Base-by-base conservation (phyloP, 2,113 vertebrate species). In the Cyanoderma ruficeps region DNA sequence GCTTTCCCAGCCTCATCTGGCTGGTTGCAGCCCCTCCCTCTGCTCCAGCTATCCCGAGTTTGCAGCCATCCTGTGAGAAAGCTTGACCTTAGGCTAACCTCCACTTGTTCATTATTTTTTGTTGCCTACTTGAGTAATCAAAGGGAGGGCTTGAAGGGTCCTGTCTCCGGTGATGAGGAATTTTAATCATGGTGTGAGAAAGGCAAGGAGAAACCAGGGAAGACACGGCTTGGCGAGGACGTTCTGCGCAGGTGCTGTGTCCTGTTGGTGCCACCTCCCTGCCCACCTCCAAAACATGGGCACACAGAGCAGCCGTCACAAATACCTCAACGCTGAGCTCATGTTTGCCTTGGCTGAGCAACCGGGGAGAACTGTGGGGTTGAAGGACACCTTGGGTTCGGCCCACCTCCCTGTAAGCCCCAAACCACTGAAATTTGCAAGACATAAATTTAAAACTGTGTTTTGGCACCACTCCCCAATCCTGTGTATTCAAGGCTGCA, bases 81-180 rank as follows among this genome's bases (percentile, higher is more conserved):
- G 50, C 13, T 11, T 15, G 11, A 55, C 15, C 72, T 78, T 7
- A 1, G 25, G 46, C 65, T 56, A 56, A 80, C 80, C 46, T 56
- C 13, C 41, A 7, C 24, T 59, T 33, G 33, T 79, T 24, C 10
- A 24, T 60, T 76, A 52, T 28, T 72, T 68, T 71, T 72, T 60
- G 37, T 56, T 41, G 53, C 18, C 72, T 59, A 47, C 72, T 61
- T 56, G 56, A 91, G 47, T 56, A 71, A 82, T 47, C 53, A 68
- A 71, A 89, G 69, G 35, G n/a, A 78, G 15, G 23, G 27, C 21
- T 85, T 4, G 1, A 44, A 44, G 46, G 16, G n/a, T 77, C 50
- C 52, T 2, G 5, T 50, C 35, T 53, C 59, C 0, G 0, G n/a
- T 2, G 3, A 63, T 0, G 1, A 37, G 3, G 28, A 53, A 13